phyloP scores from a whole-genome alignment of 2,113 vertebrate genomes.

The Passer domesticus region DNA sequence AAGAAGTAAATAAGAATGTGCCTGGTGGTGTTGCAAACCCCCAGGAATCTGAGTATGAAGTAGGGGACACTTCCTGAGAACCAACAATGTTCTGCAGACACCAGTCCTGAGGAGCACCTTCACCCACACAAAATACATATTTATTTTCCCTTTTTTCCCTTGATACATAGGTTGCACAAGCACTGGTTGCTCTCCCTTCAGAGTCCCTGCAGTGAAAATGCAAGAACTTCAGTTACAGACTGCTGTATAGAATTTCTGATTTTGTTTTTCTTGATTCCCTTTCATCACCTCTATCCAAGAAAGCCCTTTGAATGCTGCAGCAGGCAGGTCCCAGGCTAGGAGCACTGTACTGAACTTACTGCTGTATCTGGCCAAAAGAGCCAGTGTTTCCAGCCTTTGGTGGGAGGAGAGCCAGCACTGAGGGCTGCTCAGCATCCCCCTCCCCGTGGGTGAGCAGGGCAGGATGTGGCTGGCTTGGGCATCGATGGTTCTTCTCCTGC shows the following conservation, averaged over 20 bases:
- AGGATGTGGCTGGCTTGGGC: background rate
- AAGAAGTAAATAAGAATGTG: background rate
- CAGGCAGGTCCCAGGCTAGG: too few species aligned
- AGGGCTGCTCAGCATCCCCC: background rate
- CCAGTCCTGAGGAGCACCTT: background rate
- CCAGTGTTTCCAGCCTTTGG: background rate
- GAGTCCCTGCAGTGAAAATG: background rate
- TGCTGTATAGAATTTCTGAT: background rate
- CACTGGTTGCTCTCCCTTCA: background rate
- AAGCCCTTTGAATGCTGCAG: background rate
- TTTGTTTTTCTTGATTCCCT: background rate
- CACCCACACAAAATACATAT: background rate
- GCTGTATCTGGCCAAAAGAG: background rate
- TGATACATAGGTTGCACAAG: background rate
- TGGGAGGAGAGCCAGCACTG: background rate
- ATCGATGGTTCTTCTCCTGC: rapidly evolving
- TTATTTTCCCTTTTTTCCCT: background rate
- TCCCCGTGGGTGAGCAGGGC: background rate
- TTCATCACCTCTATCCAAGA: background rate
- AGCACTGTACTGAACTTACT: background rate
- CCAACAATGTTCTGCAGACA: background rate
- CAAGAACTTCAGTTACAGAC: background rate
- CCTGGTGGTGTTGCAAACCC: background rate
- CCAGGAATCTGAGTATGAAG: slow-evolving; percentile 15
- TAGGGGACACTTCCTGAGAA: background rate